These are phyloP conservation scores for Antigone vipio DNA, from an alignment of 2,113 vertebrate species.

Conservation along the genomic window DNA sequence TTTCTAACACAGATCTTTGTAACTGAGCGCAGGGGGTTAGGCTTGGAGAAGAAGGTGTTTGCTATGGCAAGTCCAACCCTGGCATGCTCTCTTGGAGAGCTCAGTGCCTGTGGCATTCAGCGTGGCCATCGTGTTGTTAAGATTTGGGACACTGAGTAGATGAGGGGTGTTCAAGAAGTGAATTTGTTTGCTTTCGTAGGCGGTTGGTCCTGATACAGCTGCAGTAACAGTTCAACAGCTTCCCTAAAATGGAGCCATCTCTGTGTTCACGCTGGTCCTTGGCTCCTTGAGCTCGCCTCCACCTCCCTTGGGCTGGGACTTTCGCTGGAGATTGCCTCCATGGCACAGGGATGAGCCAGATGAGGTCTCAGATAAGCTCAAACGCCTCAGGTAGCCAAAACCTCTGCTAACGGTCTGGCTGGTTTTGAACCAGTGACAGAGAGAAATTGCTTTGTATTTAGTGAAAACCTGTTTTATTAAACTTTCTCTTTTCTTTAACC, in stretches of 20 bases:
- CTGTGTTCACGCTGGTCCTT: accelerated
- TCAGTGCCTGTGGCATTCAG: background rate
- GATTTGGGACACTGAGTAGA: background rate
- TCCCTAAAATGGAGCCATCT: constrained; percentile 1
- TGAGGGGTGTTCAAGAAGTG: background rate
- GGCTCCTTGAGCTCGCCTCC: background rate
- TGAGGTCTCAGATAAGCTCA: accelerated
- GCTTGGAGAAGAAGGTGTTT: background rate
- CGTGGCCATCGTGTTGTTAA: accelerated
- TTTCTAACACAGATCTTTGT: accelerated
- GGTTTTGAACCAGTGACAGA: background rate
- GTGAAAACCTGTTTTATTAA: background rate
- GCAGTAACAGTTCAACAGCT: background rate
- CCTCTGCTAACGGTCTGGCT: background rate
- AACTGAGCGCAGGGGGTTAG: accelerated
- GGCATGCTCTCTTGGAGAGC: background rate
- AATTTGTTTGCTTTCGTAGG: background rate
- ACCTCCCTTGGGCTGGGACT: background rate
- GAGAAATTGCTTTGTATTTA: background rate
- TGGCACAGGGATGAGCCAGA: background rate
- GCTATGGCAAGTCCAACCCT: background rate
- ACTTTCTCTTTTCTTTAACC: background rate
- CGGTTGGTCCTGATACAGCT: background rate
- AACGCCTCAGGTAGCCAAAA: accelerated
- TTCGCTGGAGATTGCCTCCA: background rate